Evolutionary conservation across 2,888 invertebrate genomes (phyloP).

Genomic region (Omphaloscelis lunosa): DNA sequence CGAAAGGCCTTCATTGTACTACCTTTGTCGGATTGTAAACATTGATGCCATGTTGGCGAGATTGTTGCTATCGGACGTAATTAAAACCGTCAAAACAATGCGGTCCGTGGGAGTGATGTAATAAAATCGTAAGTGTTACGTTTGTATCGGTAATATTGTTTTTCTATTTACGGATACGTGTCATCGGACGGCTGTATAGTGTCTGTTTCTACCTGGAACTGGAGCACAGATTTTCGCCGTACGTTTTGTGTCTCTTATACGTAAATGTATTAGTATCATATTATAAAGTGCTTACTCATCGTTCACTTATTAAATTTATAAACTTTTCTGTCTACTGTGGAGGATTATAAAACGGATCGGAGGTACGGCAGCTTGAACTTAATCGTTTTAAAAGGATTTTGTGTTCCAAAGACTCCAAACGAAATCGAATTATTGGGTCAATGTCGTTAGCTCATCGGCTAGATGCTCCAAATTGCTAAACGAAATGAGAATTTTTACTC

Average conservation of each 20-base stretch:
- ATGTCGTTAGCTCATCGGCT: slow-evolving; percentile 8
- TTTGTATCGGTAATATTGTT: slow-evolving; percentile 56
- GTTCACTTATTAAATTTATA: slow-evolving; percentile 15
- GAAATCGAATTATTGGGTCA: slow-evolving; percentile 31
- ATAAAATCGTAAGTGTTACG: slow-evolving; percentile 60
- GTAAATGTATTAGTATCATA: slow-evolving; percentile 17
- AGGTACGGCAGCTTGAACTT: slow-evolving; percentile 10
- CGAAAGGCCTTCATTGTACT: slow-evolving; percentile 79
- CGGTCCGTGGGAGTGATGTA: slow-evolving; percentile 52
- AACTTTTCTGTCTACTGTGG: not conserved
- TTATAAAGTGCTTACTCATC: slow-evolving; percentile 18
- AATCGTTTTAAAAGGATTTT: slow-evolving; percentile 22
- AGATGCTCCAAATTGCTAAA: not conserved
- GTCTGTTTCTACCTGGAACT: slow-evolving; percentile 50
- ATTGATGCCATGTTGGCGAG: slow-evolving; percentile 65
- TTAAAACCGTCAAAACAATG: slow-evolving; percentile 74
- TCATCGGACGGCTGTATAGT: slow-evolving; percentile 37
- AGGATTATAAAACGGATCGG: not conserved
- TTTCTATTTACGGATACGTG: slow-evolving; percentile 54
- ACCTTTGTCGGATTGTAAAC: slow-evolving; percentile 78
- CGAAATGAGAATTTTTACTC: slow-evolving; percentile 4
- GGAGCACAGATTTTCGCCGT: slow-evolving; percentile 24
- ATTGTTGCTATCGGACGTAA: slow-evolving; percentile 72
- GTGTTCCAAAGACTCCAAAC: slow-evolving; percentile 12
- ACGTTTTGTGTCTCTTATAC: slow-evolving; percentile 8